These are phyloP conservation scores for Deroplatys truncata DNA, from an alignment of 2,888 invertebrate genomes.

Conservation along the genomic window DNA sequence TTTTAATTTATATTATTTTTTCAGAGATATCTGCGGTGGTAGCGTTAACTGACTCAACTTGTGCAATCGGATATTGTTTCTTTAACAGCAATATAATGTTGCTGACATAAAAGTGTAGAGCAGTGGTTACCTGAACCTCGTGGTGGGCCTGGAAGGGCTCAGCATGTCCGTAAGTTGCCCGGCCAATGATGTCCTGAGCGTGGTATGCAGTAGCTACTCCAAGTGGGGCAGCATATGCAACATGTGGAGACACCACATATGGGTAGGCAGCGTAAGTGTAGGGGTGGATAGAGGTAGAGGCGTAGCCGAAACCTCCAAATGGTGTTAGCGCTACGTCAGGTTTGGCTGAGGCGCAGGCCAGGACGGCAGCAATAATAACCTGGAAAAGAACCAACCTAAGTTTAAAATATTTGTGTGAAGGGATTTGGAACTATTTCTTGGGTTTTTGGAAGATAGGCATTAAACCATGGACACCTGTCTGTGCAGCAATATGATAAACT, in stretches of 20 bases:
- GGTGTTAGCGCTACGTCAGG: constrained; percentile 29
- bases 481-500: no score
- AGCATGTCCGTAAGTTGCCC: constrained; percentile 35
- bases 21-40: no score
- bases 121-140: constrained; percentile 31
- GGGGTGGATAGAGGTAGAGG: constrained; percentile 1
- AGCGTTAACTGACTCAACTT: no score
- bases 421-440: no score
- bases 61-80: no score
- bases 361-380: constrained; percentile 55
- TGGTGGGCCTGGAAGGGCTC: constrained; percentile 34
- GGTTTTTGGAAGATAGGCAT: no score
- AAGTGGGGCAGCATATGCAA: constrained; percentile 31
- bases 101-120: no score
- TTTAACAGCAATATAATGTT: no score
- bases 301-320: neutral
- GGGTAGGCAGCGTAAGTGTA: neutral
- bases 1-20: no score
- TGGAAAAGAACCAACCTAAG: constrained; percentile 35
- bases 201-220: constrained; percentile 30
- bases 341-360: constrained; percentile 40
- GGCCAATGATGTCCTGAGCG: constrained; percentile 37
- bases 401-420: neutral
- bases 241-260: constrained; percentile 4
- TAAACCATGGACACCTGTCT: no score